Evolutionary conservation across 2,888 invertebrate species (phyloP), one percentile per base, ranked within the genome.

Genomic region (Macaria liturata): DNA sequence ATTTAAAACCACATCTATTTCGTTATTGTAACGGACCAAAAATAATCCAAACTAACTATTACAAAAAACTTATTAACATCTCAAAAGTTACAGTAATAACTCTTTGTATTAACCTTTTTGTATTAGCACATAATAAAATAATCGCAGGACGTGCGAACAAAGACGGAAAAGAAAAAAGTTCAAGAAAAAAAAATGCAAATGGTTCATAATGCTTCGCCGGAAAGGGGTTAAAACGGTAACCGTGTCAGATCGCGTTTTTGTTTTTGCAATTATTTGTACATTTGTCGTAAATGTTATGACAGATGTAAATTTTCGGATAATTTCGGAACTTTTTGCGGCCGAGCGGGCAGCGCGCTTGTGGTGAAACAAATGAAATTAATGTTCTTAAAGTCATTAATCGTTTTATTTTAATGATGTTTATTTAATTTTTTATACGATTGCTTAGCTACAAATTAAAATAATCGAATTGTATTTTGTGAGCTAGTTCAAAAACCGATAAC

Each of bases 21-120:
- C 62, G 54, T 60, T 66, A 68, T 65, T 67, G 67, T 67, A 73
- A 75, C 69, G 71, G 73, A 72, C 76, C 74, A 64, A 71, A 71
- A 71, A 39, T 47, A 68, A 73, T 70, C 67, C 64, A 65, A n/a
- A n/a, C n/a, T n/a, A n/a, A 55, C 65, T 54, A 60, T 63, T 70
- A 77, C 72, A 86, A 86, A 86, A 88, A 88, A 80, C 80, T 67
- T 70, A 87, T 88, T 88, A 83, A 72, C 88, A 89, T 89, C 74
- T 80, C 79, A 88, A 88, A 71, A 72, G 75, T 66, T 67, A 83
- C 82, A 76, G 81, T 81, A 80, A 81, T 84, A 83, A 86, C 83
- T 83, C 78, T 80, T 86, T 85, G 83, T 86, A 68, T 65, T 63
- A 78, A 50, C 44, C 8, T 47, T 57, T 56, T 47, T 43, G 46